Conservation (phyloP, 2,797 vertebrate species). For the Pteronotus mesoamericanus region DNA sequence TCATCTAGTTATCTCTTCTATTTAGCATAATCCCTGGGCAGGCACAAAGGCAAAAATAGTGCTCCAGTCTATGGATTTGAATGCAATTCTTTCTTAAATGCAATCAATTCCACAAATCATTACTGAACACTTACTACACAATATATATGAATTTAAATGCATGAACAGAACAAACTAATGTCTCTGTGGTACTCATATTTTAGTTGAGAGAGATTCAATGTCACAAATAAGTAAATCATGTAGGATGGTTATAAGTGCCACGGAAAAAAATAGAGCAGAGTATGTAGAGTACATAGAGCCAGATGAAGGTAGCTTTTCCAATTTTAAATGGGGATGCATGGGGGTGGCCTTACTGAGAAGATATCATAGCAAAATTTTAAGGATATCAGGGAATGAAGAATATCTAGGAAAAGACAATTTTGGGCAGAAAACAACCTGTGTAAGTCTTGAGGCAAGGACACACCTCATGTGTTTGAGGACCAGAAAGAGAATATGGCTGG, state of each 20-base stretch:
- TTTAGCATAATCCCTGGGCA: not conserved
- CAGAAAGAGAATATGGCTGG: not conserved
- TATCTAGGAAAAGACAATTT: not conserved
- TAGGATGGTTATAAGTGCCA: not conserved
- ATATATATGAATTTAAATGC: not conserved
- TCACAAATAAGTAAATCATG: not conserved
- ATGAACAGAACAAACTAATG: not conserved
- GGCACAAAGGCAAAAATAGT: not conserved
- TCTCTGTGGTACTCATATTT: not conserved
- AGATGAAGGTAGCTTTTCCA: too few relatives aligned
- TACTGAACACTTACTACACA: not conserved
- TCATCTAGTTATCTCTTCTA: not conserved
- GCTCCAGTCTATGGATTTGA: not conserved
- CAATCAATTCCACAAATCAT: not conserved
- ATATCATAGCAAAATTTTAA: not conserved
- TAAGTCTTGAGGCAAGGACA: not conserved
- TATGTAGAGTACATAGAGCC: not conserved
- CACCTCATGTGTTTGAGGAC: not conserved
- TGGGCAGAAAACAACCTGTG: not conserved
- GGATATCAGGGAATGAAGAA: not conserved
- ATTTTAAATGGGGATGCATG: not conserved
- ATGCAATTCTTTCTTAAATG: not conserved
- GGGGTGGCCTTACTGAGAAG: not conserved
- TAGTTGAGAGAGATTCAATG: not conserved
- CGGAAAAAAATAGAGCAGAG: not conserved